Evolutionary conservation across 2,113 vertebrate species (phyloP).

Genomic region (Climacteris rufus): DNA sequence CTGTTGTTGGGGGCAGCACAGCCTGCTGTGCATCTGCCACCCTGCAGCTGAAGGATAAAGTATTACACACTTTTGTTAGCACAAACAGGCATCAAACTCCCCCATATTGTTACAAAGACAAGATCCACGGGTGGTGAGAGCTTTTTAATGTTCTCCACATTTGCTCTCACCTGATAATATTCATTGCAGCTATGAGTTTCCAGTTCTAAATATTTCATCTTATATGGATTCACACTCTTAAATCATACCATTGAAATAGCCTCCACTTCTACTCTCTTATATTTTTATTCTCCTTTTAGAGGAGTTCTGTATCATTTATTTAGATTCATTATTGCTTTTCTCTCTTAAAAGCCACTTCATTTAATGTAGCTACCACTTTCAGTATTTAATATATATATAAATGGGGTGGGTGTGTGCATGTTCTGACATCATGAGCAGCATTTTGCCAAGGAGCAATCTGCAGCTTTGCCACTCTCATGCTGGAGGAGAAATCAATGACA

Average conservation of each 20-base stretch:
- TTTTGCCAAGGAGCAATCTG: not conserved
- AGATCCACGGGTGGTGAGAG: not conserved
- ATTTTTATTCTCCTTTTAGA: not conserved
- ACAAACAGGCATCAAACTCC: not conserved
- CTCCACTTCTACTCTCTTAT: not conserved
- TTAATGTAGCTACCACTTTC: not conserved
- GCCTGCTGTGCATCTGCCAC: not conserved
- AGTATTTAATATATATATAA: not conserved
- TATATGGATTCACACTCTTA: not conserved
- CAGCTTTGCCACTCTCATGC: not conserved
- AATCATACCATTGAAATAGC: not conserved
- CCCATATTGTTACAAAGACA: not conserved
- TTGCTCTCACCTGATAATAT: not conserved
- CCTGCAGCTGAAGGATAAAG: not conserved
- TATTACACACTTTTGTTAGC: fast-evolving
- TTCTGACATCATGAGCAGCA: not conserved
- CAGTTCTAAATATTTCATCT: not conserved
- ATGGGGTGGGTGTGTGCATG: fast-evolving
- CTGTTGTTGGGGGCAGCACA: not conserved
- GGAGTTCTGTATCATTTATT: not conserved
- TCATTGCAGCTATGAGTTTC: not conserved
- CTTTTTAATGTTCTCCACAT: not conserved
- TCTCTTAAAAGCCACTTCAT: not conserved
- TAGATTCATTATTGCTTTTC: not conserved
- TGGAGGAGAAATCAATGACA: not conserved